Evolutionary conservation across 2,113 vertebrate genomes (phyloP), one percentile per base, ranked within the genome.

Genomic region (Clarias macrocephalus): DNA sequence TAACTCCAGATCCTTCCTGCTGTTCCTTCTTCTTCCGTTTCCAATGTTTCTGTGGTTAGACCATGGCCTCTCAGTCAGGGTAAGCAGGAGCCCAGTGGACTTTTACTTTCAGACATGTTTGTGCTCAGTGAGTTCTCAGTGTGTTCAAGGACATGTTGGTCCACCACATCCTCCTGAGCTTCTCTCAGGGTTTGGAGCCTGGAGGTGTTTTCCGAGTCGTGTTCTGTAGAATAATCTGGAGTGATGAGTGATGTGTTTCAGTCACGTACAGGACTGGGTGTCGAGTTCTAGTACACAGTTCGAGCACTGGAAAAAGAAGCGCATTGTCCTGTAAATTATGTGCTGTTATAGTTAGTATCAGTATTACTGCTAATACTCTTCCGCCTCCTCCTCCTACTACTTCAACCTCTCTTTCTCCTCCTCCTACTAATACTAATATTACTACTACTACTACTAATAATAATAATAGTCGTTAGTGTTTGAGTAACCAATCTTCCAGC

Each of bases 41-140:
- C 94, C 93, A 94, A 95, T 96, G 95, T 93, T 94, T 95, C 92
- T 92, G 89, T 94, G 92, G 91, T 93, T 89, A 90, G 93, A 92
- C 93, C 93, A 95, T 95, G 94, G 95, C 94, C 95, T 95, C 94
- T 94, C 94, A 93, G 93, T 92, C 94, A 95, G 95, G 95, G 95
- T 95, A 95, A 95, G 95, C 91, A 88, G 89, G 54, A 92, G 77
- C 82, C 82, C 86, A 89, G 92, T 88, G 91, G n/a, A 33, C 28
- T 4, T 23, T 91, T 83, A 84, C 81, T 87, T 92, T 90, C 63
- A 73, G 87, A 90, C 79, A n/a, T 88, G 85, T 87, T 86, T 90
- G 86, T 65, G 90, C 66, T 89, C 72, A 42, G 57, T 85, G 57
- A 90, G 65, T 79, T 80, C 52, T 73, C 56, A 23, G 11, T 75